A percentile compares a stretch with the other conserved stretches of the same genome.
Evolutionary conservation across 2,113 vertebrate genomes (phyloP).

Genomic region (Hypocryptadius cinnamomeus): DNA sequence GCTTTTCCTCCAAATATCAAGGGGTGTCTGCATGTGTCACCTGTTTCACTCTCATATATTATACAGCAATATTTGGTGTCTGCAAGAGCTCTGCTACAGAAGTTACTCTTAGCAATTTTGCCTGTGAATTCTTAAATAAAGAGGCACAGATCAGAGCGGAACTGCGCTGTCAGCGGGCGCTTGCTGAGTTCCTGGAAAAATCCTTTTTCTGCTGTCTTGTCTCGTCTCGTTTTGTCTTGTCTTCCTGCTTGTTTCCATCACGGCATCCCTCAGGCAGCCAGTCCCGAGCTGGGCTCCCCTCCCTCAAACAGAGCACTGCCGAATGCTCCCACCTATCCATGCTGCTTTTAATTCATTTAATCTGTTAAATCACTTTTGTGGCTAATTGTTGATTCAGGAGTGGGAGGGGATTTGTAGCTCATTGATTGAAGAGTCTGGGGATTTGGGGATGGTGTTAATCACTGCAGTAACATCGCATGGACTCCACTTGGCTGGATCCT

Average conservation of each 20-base stretch:
- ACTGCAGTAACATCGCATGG: fast-evolving
- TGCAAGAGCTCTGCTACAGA: neutral
- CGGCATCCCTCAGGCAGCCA: neutral
- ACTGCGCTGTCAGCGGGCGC: neutral
- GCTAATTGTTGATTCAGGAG: constrained; percentile 35
- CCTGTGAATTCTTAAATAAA: constrained; percentile 12
- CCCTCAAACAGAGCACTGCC: neutral
- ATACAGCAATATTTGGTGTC: neutral
- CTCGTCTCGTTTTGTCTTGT: neutral
- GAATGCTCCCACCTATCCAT: neutral
- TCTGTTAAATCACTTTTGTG: constrained; percentile 45
- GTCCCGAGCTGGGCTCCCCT: neutral
- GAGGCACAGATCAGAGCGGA: neutral
- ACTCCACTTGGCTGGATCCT: neutral
- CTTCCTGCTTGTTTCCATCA: neutral
- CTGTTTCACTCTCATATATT: neutral
- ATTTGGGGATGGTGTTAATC: neutral
- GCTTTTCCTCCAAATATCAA: neutral
- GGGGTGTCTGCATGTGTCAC: neutral
- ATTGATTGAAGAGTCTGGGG: neutral
- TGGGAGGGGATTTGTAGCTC: constrained; percentile 47
- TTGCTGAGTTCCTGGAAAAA: neutral
- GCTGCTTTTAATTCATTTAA: constrained; percentile 36
- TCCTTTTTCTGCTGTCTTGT: neutral
- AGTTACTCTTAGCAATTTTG: neutral